Evolutionary conservation across 2,888 invertebrate genomes (phyloP).

Genomic region (Zelleria hepariella): DNA sequence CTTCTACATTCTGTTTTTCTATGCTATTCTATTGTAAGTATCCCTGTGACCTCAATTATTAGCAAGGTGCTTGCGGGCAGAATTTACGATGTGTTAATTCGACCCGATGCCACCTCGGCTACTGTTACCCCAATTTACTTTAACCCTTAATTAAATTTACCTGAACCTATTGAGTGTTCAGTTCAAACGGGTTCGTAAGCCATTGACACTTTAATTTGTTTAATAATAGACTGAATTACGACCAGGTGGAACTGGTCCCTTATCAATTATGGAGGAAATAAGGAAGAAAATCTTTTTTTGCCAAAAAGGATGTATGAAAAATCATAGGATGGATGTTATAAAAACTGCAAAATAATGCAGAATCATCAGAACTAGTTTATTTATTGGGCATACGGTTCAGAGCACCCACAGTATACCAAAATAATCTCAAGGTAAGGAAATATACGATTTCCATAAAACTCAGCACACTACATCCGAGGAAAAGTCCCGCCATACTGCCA

Average conservation of each 20-base stretch:
- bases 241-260: not conserved
- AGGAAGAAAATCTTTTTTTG: too few species aligned
- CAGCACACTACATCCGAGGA: conserved; percentile 83
- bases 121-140: conserved; percentile 35
- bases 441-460: conserved; percentile 83
- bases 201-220: not conserved
- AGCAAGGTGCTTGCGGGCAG: conserved; percentile 64
- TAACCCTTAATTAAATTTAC: conserved; percentile 63
- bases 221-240: too few species aligned
- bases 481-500: conserved; percentile 85
- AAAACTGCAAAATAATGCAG: not conserved
- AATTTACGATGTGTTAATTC: conserved; percentile 67
- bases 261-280: not conserved
- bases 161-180: conserved; percentile 36
- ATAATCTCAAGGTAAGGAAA: conserved; percentile 76
- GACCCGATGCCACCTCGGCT: conserved; percentile 47
- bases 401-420: conserved; percentile 61
- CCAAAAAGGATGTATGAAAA: too few species aligned
- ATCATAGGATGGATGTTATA: too few species aligned
- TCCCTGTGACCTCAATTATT: conserved; percentile 52
- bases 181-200: not conserved
- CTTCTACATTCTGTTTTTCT: not conserved
- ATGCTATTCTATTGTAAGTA: conserved; percentile 6
- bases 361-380: not conserved
- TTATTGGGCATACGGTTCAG: not conserved